These are phyloP conservation scores for Andrena dorsata DNA, from an alignment of 2,888 invertebrate genomes.

Conservation along the genomic window DNA sequence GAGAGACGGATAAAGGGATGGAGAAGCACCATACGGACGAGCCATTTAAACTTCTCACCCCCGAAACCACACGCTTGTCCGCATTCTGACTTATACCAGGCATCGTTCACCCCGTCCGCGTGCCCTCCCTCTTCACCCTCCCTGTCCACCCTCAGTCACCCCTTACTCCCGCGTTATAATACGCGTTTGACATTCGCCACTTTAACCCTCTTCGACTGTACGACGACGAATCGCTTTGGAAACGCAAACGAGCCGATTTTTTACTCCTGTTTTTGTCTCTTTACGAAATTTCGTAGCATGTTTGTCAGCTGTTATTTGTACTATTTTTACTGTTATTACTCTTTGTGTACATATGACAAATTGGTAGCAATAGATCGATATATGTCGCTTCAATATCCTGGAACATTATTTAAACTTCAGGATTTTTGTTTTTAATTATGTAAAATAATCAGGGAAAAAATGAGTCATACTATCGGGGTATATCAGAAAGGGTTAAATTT, in stretches of 20 bases:
- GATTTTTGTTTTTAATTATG: background rate
- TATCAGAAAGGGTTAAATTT: background rate
- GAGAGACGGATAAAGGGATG: constrained; percentile 63
- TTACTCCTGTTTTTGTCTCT: constrained; percentile 1
- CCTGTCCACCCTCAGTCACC: constrained; percentile 56
- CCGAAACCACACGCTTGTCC: constrained; percentile 84
- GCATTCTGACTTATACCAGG: constrained; percentile 85
- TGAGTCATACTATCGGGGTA: background rate
- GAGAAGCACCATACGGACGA: constrained; percentile 84
- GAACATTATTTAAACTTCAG: background rate
- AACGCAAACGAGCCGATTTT: constrained; percentile 21
- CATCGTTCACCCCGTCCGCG: constrained; percentile 83
- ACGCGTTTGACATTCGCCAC: constrained; percentile 77
- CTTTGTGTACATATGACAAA: too few relatives aligned
- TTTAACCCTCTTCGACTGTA: constrained; percentile 67
- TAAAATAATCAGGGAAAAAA: background rate
- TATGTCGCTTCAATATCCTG: background rate
- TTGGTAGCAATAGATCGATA: background rate
- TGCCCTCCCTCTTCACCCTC: constrained; percentile 71
- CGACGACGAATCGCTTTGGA: constrained; percentile 47
- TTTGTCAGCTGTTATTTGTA: background rate
- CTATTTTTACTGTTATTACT: background rate
- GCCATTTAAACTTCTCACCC: constrained; percentile 85
- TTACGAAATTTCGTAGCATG: background rate
- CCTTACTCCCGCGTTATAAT: constrained; percentile 67